Evolutionary conservation across 2,888 invertebrate species (phyloP).

Genomic region (Strigamia maritima): DNA sequence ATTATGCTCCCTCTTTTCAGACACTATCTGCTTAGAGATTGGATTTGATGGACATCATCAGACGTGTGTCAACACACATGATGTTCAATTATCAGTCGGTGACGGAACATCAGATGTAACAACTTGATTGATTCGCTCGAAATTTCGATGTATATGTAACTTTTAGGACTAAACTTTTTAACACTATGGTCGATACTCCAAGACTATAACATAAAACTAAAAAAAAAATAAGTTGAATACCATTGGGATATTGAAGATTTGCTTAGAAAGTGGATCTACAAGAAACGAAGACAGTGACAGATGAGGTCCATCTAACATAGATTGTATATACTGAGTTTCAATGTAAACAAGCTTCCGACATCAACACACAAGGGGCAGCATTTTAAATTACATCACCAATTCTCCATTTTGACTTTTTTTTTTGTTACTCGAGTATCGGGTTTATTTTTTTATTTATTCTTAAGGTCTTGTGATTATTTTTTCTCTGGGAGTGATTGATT

Average conservation of each 20-base stretch:
- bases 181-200: background rate
- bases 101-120: slow-evolving; percentile 14
- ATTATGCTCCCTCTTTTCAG: background rate
- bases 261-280: slow-evolving; percentile 24
- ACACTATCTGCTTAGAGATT: slow-evolving; percentile 1
- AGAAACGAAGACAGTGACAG: slow-evolving; percentile 24
- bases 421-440: background rate
- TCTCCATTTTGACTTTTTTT: background rate
- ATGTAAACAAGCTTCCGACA: slow-evolving; percentile 27
- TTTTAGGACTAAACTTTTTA: background rate
- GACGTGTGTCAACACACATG: slow-evolving; percentile 11
- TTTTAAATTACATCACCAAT: slow-evolving; percentile 27
- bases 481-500: background rate
- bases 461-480: background rate
- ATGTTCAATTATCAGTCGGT: slow-evolving; percentile 10
- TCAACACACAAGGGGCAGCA: slow-evolving; percentile 13
- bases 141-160: background rate
- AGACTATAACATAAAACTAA: background rate
- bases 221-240: background rate
- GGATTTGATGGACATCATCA: slow-evolving; percentile 11
- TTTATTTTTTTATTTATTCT: background rate
- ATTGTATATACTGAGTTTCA: slow-evolving; percentile 29
- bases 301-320: slow-evolving; percentile 17
- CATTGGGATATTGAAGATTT: slow-evolving; percentile 8
- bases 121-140: background rate